Base-by-base conservation (phyloP, 2,113 vertebrate species). In the Forbesichthys agassizii region DNA sequence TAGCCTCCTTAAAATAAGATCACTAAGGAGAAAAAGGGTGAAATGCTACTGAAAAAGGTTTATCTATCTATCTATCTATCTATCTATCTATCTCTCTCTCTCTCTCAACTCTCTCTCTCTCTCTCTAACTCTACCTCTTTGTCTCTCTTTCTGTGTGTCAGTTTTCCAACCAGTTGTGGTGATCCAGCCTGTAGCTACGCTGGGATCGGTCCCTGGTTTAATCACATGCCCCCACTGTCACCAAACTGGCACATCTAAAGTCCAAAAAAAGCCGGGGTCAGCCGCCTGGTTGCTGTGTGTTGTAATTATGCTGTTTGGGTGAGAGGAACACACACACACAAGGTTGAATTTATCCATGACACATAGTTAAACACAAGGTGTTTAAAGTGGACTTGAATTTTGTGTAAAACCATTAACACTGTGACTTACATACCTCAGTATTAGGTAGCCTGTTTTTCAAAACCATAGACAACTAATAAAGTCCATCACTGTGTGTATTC, bases 161-260 rank as follows among this genome's bases (percentile, higher is more conserved):
- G 0, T 11, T 11, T 2, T 55, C 48, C 79, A 60, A 20, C 42
- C 74, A 0, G 58, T 60, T 0, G 71, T 81, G 0, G 46, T 59
- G 61, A 75, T 69, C 9, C 86, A 87, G 70, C 48, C 78, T 0
- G 68, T 6, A 51, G 2, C 11, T 1, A 11, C 64, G 12, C 77
- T 88, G 61, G 66, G 11, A 3, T 71, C 79, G 9, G 0, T 0
- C 4, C 82, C 88, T 0, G 76, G 18, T 42, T 1, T 70, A 48
- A 69, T 85, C 0, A 3, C 0, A 14, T 91, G 89, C 51, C 76
- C 84, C 3, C 14, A 68, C 75, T 91, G 89, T 61, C 27, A 63
- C 0, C 49, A 54, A 0, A 0, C 14, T 0, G 83, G 87, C 75
- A 87, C 75, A 48, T 75, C 78, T 9, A n/a, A 76, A 7, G 78